Conservation (phyloP, 2,888 invertebrate species). For the Epirrhoe alternata region DNA sequence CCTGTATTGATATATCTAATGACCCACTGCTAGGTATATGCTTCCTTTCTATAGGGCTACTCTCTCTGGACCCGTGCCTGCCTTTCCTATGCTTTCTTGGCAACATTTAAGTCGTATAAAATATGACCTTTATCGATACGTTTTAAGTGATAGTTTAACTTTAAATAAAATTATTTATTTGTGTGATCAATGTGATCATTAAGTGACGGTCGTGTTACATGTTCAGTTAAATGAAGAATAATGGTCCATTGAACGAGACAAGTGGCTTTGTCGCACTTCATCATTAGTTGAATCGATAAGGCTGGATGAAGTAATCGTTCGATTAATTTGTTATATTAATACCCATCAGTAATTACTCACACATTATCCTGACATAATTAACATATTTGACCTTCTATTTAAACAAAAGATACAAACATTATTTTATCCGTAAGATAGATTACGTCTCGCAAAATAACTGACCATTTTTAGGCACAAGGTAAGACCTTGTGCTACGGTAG, state of each 20-base stretch:
- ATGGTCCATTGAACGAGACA: slow-evolving; percentile 61
- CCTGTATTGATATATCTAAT: background rate
- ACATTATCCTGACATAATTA: slow-evolving; percentile 8
- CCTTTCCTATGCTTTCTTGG: too few species aligned
- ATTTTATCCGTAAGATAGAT: background rate
- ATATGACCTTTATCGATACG: slow-evolving; percentile 3
- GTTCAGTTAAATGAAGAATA: slow-evolving; percentile 48
- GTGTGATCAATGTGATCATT: slow-evolving; percentile 22
- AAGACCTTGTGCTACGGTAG: slow-evolving; percentile 10
- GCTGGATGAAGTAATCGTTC: slow-evolving; percentile 49
- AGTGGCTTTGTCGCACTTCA: slow-evolving; percentile 49
- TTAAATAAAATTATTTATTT: slow-evolving; percentile 5
- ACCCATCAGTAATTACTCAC: background rate
- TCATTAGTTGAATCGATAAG: slow-evolving; percentile 54
- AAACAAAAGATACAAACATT: background rate
- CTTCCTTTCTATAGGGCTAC: too few species aligned
- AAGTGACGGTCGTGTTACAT: slow-evolving; percentile 30
- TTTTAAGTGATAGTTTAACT: background rate
- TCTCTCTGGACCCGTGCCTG: too few species aligned
- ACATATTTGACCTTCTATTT: slow-evolving; percentile 1
- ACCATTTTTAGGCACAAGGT: slow-evolving; percentile 20
- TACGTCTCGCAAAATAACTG: slow-evolving; percentile 2
- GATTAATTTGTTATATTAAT: slow-evolving; percentile 28
- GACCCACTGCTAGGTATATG: too few species aligned
- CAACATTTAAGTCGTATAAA: too few species aligned